These are phyloP conservation scores for Rhinoraja longicauda DNA, from an alignment of 2,797 vertebrate genomes.

Conservation along the genomic window DNA sequence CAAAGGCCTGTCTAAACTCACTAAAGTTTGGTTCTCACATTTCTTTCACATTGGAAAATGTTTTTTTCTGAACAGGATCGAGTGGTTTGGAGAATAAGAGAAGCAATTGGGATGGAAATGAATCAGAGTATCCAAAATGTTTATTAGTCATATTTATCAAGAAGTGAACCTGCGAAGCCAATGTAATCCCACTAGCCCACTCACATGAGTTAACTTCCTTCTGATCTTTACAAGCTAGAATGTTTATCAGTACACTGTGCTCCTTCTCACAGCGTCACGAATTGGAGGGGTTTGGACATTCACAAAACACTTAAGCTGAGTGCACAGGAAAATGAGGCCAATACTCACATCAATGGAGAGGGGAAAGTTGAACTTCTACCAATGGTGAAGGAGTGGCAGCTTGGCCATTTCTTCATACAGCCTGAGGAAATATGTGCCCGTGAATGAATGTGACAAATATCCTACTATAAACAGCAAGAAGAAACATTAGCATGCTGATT, in stretches of 20 bases:
- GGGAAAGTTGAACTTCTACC: not conserved
- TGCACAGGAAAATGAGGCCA: not conserved
- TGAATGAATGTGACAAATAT: not conserved
- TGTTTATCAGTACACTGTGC: not conserved
- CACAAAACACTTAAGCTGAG: not conserved
- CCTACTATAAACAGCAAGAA: not conserved
- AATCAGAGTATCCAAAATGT: not conserved
- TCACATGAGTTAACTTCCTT: not conserved
- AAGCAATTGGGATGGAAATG: not conserved
- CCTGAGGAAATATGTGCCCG: not conserved
- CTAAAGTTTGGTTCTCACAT: too few relatives aligned
- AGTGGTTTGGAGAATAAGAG: not conserved
- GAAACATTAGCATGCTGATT: not conserved
- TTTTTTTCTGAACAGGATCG: not conserved
- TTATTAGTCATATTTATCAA: not conserved
- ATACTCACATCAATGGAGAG: too few relatives aligned
- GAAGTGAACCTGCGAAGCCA: not conserved
- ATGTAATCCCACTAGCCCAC: not conserved
- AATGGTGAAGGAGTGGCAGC: not conserved
- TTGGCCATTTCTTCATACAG: too few relatives aligned
- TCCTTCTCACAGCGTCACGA: not conserved
- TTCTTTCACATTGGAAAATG: not conserved
- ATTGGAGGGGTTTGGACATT: not conserved
- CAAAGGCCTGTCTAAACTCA: too few relatives aligned
- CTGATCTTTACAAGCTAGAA: not conserved